A percentile compares a stretch with the other conserved stretches of the same genome.
Conservation (phyloP, 2,888 invertebrate genomes). For the Xylocampa areola region DNA sequence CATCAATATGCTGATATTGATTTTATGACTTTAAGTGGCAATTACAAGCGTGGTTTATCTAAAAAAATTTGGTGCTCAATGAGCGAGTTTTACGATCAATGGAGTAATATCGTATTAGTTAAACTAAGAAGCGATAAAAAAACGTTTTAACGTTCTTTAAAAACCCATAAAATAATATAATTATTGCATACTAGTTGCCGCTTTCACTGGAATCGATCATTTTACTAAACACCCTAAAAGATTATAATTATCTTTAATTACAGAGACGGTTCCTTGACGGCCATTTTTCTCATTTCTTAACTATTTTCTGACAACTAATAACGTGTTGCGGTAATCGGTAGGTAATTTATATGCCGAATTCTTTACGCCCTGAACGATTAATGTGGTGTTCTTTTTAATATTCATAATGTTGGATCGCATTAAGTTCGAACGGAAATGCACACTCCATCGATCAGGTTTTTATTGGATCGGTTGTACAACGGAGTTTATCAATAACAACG, state of each 20-base stretch:
- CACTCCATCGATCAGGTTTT: slow-evolving; percentile 82
- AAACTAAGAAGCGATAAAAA: slow-evolving; percentile 77
- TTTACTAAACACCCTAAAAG: slow-evolving; percentile 70
- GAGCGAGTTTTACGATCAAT: slow-evolving; percentile 70
- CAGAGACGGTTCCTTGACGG: slow-evolving; percentile 63
- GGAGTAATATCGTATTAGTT: slow-evolving; percentile 69
- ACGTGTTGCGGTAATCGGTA: slow-evolving; percentile 79
- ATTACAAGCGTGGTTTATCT: slow-evolving; percentile 74
- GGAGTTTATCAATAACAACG: slow-evolving; percentile 72
- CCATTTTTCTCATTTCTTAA: slow-evolving; percentile 71
- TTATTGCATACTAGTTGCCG: slow-evolving; percentile 68
- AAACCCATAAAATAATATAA: slow-evolving; percentile 72
- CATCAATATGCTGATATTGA: slow-evolving; percentile 74
- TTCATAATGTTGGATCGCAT: slow-evolving; percentile 52
- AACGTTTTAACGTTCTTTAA: slow-evolving; percentile 72
- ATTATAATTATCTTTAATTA: slow-evolving; percentile 73
- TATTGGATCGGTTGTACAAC: slow-evolving; percentile 76
- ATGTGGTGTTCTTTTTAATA: slow-evolving; percentile 74
- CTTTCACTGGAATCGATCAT: slow-evolving; percentile 73
- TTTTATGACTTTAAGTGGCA: slow-evolving; percentile 72
- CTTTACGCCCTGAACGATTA: slow-evolving; percentile 80
- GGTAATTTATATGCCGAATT: slow-evolving; percentile 83
- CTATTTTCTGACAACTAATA: slow-evolving; percentile 77
- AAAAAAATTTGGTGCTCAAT: slow-evolving; percentile 68
- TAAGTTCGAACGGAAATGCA: slow-evolving; percentile 73